These are phyloP conservation scores for Dastarcus helophoroides DNA, from an alignment of 2,888 invertebrate species.

Conservation along the genomic window DNA sequence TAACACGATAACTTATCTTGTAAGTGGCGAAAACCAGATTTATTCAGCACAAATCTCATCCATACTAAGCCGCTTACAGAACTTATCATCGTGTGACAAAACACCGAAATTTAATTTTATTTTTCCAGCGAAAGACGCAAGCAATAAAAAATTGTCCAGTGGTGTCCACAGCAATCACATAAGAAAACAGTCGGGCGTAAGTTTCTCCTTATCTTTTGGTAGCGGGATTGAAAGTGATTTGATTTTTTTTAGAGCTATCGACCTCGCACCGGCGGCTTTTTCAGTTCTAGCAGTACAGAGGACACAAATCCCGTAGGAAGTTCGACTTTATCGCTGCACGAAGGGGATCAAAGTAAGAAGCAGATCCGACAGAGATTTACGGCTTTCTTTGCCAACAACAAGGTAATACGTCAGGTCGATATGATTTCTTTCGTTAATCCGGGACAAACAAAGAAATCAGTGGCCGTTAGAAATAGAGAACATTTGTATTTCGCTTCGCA, in stretches of 20 bases:
- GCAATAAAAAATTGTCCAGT: constrained; percentile 31
- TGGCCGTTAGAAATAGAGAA: too few species aligned
- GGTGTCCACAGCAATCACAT: constrained; percentile 30
- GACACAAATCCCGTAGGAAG: constrained; percentile 26
- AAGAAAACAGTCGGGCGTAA: constrained; percentile 37
- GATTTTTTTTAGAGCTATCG: constrained; percentile 28
- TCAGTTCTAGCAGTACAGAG: constrained; percentile 36
- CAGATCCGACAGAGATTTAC: constrained; percentile 60
- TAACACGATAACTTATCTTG: too few species aligned
- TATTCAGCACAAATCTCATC: too few species aligned
- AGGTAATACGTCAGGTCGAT: too few species aligned
- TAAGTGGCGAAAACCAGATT: too few species aligned
- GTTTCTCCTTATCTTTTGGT: constrained; percentile 19
- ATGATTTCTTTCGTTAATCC: too few species aligned
- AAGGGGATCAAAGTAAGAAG: constrained; percentile 33
- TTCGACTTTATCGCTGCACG: constrained; percentile 29
- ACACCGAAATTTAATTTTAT: too few species aligned
- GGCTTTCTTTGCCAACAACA: constrained; percentile 57
- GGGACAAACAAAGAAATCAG: too few species aligned
- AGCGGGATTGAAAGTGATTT: not conserved
- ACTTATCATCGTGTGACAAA: too few species aligned
- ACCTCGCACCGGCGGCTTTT: constrained; percentile 30
- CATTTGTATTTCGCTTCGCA: too few species aligned
- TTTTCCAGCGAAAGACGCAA: constrained; percentile 30
- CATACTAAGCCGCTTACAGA: too few species aligned